phyloP scores from a whole-genome alignment of 2,113 vertebrate species.

The Alligator sinensis region DNA sequence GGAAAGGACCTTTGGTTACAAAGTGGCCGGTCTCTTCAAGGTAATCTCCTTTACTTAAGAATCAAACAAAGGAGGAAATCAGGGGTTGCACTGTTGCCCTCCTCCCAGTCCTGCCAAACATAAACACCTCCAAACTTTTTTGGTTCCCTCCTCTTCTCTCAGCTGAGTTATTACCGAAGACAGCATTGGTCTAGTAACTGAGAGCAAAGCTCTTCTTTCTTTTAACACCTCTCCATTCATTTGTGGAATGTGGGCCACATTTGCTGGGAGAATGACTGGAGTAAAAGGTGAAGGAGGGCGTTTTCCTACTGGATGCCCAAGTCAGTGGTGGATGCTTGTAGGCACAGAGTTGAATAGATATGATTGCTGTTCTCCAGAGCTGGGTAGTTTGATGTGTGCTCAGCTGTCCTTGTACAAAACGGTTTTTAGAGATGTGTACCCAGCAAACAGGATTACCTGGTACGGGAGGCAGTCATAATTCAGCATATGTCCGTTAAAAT shows the following conservation, averaged over 20 bases:
- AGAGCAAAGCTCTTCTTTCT: neutral
- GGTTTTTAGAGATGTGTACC: slow-evolving; percentile 5
- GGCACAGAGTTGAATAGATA: neutral
- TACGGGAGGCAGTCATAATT: neutral
- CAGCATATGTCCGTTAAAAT: slow-evolving; percentile 8
- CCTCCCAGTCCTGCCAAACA: neutral
- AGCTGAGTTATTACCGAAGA: neutral
- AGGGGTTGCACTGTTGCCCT: neutral
- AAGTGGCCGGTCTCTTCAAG: neutral
- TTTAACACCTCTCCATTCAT: neutral
- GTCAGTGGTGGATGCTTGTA: neutral
- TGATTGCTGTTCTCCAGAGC: neutral
- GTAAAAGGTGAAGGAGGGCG: neutral
- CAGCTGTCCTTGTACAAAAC: neutral
- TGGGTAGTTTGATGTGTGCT: neutral
- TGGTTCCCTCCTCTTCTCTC: neutral
- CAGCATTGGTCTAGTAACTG: neutral
- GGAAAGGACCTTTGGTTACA: neutral
- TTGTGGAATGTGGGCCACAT: neutral
- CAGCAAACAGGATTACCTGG: neutral
- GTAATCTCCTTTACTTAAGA: neutral
- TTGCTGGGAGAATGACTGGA: neutral
- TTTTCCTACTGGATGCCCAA: neutral
- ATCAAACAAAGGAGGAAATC: neutral
- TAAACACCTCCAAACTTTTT: neutral